Base-by-base conservation (phyloP, 2,888 invertebrate genomes). In the Tetragonisca angustula region DNA sequence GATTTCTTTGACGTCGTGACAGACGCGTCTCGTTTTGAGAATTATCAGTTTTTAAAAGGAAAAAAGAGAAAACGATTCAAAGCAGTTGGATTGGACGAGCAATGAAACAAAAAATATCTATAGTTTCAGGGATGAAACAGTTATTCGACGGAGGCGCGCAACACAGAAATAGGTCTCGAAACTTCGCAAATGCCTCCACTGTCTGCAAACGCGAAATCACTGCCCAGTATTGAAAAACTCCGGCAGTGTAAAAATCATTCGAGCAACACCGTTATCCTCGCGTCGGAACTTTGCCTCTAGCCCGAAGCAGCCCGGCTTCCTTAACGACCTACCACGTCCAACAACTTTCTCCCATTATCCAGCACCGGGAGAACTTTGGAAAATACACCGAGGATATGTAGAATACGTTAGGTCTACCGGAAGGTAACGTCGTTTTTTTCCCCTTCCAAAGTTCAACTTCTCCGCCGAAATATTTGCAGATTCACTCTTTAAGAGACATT, bases 231-330 rank as follows among this genome's bases (percentile, higher is more conserved):
- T 27, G 27, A 9, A 61, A 43, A 24, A 27, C 61, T 24, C 17
- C 24, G 24, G 24, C 61, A 17, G 27, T 6, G 21, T 24, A 27
- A 52, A 32, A 69, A 69, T 54, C 69, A 67, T 43, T 36, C 74
- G 15, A 36, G 52, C 36, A 67, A 65, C 75, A 15, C 36, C 54
- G 75, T 79, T 79, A 75, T 19, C 61, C 56, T 17, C 50, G 76
- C 13, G 19, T 70, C 54, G 21, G 15, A 76, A 80, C 62, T 80
- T 76, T 80, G 54, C 32, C 54, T 56, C n/a, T 36, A 36, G 49
- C 17, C 49, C 4, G 54, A 36, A 64, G 11, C 43, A 59, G 24
- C 43, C 17, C 68, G 32, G 17, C 36, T 62, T 32, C 24, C 56
- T 50, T 27, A 49, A 56, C 50, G 50, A 32, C n/a, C 65, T 32